Base-by-base conservation (phyloP, 2,113 vertebrate species). In the Manacus vitellinus region DNA sequence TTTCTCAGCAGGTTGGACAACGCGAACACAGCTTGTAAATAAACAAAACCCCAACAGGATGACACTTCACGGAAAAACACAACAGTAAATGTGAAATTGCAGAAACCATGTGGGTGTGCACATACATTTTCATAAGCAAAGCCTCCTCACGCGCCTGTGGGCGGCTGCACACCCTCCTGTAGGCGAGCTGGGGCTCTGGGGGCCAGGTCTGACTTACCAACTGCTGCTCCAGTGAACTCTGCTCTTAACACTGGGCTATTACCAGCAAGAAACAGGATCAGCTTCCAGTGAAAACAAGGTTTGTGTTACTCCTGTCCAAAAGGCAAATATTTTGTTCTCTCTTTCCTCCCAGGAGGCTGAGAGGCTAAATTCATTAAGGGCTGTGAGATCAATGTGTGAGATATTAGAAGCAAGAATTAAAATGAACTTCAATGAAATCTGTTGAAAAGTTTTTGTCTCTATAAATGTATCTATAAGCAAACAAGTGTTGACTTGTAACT, bases 1-100 rank as follows among this genome's bases (percentile, higher is more conserved):
- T 81, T 70, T 37, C 90, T 39, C 91, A 93, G 96, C 88, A 91
- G 94, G 91, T 92, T 92, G 85, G 75, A 91, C 91, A 87, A 89
- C 66, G 83, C 0, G 14, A 94, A 31, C 78, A 56, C 49, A 65
- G 85, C 83, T 67, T 92, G 92, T 94, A 96, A 95, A 94, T 84
- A 95, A 96, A 95, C 91, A 94, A 92, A 92, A 75, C 88, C 79
- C 81, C 92, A 61, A 76, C 25, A 61, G 62, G 88, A 89, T 89
- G 86, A 91, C 86, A 89, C 86, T 86, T 78, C 0, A 8, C 3
- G 4, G 80, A 61, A 91, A 84, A 95, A 51, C 89, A 79, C 58
- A 67, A 65, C 62, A 90, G 70, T 12, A 78, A 52, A 91, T 82
- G 73, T 33, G 56, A 78, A 87, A 63, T 2, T 59, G 85, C 79